A percentile compares a stretch with the other conserved stretches of the same genome.
phyloP scores from a whole-genome alignment of 2,113 vertebrate genomes.

The Blennius ocellaris region DNA sequence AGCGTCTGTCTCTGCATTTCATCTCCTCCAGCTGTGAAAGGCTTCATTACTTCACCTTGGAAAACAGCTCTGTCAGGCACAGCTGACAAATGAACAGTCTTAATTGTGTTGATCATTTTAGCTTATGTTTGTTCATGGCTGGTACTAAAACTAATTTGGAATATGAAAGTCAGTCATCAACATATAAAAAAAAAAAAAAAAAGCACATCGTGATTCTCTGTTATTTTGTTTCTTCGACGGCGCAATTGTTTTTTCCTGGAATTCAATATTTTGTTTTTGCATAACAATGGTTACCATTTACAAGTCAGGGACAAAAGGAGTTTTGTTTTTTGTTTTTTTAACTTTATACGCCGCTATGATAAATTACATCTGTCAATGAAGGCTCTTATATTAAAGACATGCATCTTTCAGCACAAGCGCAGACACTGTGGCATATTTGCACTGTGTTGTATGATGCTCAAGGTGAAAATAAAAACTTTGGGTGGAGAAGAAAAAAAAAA shows the following conservation, averaged over 20 bases:
- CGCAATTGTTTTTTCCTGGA: background rate
- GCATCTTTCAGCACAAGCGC: background rate
- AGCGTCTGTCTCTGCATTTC: slow-evolving; percentile 1
- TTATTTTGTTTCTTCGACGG: slow-evolving; percentile 14
- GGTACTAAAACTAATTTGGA: slow-evolving; percentile 50
- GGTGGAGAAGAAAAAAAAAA: too few species aligned
- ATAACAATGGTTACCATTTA: background rate
- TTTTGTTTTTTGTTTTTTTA: background rate
- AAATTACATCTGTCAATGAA: background rate
- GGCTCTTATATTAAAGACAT: background rate
- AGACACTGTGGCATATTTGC: background rate
- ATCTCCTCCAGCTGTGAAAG: slow-evolving; percentile 31
- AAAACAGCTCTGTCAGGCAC: slow-evolving; percentile 32
- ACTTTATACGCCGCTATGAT: background rate
- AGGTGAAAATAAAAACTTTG: too few species aligned
- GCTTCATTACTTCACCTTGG: slow-evolving; percentile 40
- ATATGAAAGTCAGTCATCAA: slow-evolving; percentile 49
- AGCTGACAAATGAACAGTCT: slow-evolving; percentile 60
- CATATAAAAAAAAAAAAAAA: slow-evolving; percentile 23
- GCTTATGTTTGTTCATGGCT: slow-evolving; percentile 50
- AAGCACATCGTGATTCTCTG: slow-evolving; percentile 16
- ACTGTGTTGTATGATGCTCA: background rate
- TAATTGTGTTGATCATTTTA: slow-evolving; percentile 66
- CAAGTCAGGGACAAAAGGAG: slow-evolving; percentile 1
- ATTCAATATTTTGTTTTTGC: background rate